Conservation (phyloP, 2,113 vertebrate genomes). For the Polypterus bichir region DNA sequence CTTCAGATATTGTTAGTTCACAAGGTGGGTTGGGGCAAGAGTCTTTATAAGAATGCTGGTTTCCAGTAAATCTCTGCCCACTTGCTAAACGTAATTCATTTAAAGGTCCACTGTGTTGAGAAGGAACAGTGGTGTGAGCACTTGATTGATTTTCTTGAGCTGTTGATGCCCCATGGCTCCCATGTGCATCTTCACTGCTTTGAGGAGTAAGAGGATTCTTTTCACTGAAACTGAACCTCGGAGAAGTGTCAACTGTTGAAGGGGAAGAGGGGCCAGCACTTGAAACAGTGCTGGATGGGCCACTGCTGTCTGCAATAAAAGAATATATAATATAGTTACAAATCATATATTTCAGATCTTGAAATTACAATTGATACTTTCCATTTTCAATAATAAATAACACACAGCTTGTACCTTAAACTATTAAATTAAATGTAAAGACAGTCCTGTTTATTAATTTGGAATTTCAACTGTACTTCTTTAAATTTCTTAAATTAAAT, state of each 20-base stretch:
- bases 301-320: constrained; percentile 80
- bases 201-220: constrained; percentile 57
- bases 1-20: no score
- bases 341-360: no score
- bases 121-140: constrained; percentile 11
- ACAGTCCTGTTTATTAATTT: no score
- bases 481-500: no score
- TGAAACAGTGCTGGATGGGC: constrained; percentile 86
- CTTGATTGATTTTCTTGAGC: neutral
- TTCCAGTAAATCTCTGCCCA: constrained; percentile 18
- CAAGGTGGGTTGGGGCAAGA: neutral
- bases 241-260: constrained; percentile 62
- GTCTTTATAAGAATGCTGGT: neutral
- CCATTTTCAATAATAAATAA: no score
- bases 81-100: constrained; percentile 22
- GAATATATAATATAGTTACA: neutral
- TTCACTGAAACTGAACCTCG: constrained; percentile 76
- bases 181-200: constrained; percentile 58
- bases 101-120: constrained; percentile 7
- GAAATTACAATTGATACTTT: no score
- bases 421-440: no score
- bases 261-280: constrained; percentile 88
- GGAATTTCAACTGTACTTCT: no score
- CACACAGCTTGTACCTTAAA: no score
- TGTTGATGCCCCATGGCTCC: constrained; percentile 27